Base-by-base conservation (phyloP, 2,888 invertebrate genomes). In the Drosophila diplacantha region DNA sequence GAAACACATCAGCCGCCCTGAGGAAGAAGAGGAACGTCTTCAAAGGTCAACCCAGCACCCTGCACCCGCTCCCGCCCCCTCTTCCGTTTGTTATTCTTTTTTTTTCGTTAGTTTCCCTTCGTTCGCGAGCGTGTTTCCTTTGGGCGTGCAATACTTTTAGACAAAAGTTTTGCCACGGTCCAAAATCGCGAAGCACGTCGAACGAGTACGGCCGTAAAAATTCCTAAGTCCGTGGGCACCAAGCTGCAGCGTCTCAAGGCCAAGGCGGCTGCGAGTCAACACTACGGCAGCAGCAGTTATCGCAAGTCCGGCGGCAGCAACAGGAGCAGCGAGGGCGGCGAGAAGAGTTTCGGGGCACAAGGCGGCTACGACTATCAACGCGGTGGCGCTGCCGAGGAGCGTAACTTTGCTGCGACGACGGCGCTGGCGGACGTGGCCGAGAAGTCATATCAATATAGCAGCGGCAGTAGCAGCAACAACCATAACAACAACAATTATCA, bases 211-310 rank as follows among this genome's bases (percentile, higher is more conserved):
- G 78, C 82, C 74, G 80, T 72, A 79, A 81, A 86, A 85, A 87
- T 85, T 87, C 87, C 87, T 58, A 85, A 87, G 69, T 76, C 87
- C 80, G 78, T 75, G 81, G 84, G 83, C 79, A 83, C 80, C 57
- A 85, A 82, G 74, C 84, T 87, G 72, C 85, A 87, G 74, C 87
- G 86, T 75, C 84, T 85, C 52, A 87, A 85, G 75, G 85, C 87
- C 73, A 85, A 85, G 77, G 85, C 86, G 73, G 77, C 87, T 71
- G 85, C 78, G 66, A 78, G 87, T 73, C 81, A 86, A 77, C 72
- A 80, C 54, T 74, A 78, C 81, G 78, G 76, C 69, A 41, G 76
- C 69, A 67, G 73, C 75, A 70, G 51, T 63, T 77, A 77, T 67
- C 84, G 80, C 11, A 83, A 83, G 63, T 73, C 84, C 54, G 49